These are phyloP conservation scores for Drosophila pallidifrons DNA, from an alignment of 1,140 invertebrate genomes.

Conservation along the genomic window DNA sequence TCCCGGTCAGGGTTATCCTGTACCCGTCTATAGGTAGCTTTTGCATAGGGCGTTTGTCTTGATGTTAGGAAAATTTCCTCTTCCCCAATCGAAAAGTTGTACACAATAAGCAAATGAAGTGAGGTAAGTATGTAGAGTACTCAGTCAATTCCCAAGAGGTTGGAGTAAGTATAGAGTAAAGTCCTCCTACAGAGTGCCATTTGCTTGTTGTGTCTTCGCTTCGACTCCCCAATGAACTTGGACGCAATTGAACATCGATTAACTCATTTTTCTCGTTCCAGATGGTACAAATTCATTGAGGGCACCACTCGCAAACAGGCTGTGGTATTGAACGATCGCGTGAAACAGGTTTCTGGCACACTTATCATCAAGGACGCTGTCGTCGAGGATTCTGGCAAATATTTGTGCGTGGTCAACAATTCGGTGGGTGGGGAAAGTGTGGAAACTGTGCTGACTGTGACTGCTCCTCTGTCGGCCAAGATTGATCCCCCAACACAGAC, in stretches of 20 bases:
- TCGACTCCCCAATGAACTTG: conserved; percentile 17
- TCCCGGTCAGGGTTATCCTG: conserved; percentile 89
- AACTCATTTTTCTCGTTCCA: conserved; percentile 85
- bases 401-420: conserved; percentile 97
- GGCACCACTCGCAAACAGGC: conserved; percentile 93
- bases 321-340: conserved; percentile 93
- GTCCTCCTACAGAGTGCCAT: conserved; percentile 8
- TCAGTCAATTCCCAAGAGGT: background rate
- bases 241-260: background rate
- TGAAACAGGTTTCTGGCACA: conserved; percentile 97
- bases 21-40: conserved; percentile 89
- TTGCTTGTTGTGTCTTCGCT: conserved; percentile 66
- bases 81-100: conserved; percentile 29
- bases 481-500: conserved; percentile 96
- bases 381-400: conserved; percentile 96
- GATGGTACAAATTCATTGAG: conserved; percentile 97
- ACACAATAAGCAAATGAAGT: conserved; percentile 54
- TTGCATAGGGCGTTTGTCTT: conserved; percentile 21
- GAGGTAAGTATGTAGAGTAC: conserved; percentile 57
- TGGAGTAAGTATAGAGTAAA: background rate
- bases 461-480: conserved; percentile 93
- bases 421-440: conserved; percentile 96
- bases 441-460: conserved; percentile 96
- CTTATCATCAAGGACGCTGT: conserved; percentile 95
- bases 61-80: conserved; percentile 32